Evolutionary conservation across 2,888 invertebrate genomes (phyloP), one percentile per base, ranked within the genome.

Genomic region (Caenorhabditis imperialis): DNA sequence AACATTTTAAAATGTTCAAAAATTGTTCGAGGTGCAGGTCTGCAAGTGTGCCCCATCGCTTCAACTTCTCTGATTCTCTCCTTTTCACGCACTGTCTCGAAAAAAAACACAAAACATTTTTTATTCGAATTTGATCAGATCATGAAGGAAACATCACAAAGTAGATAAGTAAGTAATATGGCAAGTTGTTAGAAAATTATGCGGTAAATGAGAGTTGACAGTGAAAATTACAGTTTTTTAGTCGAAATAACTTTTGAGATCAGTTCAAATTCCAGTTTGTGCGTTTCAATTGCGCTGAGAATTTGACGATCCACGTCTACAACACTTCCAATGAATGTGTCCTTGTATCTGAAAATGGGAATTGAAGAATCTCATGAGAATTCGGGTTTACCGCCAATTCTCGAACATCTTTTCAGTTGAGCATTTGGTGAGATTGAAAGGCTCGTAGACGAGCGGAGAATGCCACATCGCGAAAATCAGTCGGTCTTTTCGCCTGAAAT

Each of bases 391-490:
- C 61, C 65, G 63, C 77, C 79, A 80, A 23, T 77, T 73, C 16
- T 42, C 10, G 33, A 37, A 37, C 5, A 75, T 77, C 37, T 60
- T 48, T 18, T 12, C 16, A 6, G 47, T 50, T 2, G 57, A 47
- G 40, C 80, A 80, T 23, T 50, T 42, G 10, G 38, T 47, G 22
- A 71, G 7, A 25, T 78, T 70, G 55, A 75, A 78, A 3, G 48
- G 44, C 1, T 53, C 54, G 18, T 70, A 47, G 12, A 75, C 54
- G 8, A 82, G 22, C 2, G 82, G 82, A 2, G 77, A 75, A 48
- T 81, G 78, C 82, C 82, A 82, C 25, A 54, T 58, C 2, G 71
- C 82, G 33, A 81, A 81, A 0, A 50, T 50, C 12, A 53, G 38
- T 4, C 58, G 45, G 48, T 82, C 75, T 35, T 57, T 44, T 6